These are phyloP conservation scores for Agrilus mali DNA, from an alignment of 2,888 invertebrate species.

Conservation along the genomic window DNA sequence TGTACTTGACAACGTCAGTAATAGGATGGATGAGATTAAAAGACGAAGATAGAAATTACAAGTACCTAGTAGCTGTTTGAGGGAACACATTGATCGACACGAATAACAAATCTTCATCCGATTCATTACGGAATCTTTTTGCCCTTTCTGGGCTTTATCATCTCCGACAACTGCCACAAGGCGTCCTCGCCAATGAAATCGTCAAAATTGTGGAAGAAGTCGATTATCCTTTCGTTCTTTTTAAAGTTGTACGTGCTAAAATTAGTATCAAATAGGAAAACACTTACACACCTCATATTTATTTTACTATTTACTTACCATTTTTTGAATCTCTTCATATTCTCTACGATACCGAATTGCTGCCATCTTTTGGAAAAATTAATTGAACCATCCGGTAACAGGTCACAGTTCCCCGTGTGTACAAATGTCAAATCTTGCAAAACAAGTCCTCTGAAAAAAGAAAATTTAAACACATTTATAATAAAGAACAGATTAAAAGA, in stretches of 20 bases:
- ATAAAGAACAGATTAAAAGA: not conserved
- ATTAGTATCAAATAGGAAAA: constrained; percentile 6
- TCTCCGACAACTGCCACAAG: constrained; percentile 97
- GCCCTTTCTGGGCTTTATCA: constrained; percentile 80
- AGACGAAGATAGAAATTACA: too few relatives aligned
- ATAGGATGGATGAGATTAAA: too few relatives aligned
- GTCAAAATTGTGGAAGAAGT: constrained; percentile 94
- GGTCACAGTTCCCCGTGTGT: constrained; percentile 92
- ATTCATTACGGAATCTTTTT: constrained; percentile 30
- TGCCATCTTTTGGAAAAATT: constrained; percentile 99
- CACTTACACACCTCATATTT: not conserved
- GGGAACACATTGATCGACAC: too few relatives aligned
- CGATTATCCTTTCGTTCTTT: constrained; percentile 85
- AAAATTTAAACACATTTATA: not conserved
- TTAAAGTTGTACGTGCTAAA: constrained; percentile 82
- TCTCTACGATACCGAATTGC: constrained; percentile 95
- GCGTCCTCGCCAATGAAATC: constrained; percentile 93
- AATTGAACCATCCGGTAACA: constrained; percentile 72
- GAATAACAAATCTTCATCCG: too few relatives aligned
- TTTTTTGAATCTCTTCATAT: constrained; percentile 95
- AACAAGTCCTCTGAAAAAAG: constrained; percentile 71
- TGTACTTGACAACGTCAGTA: too few relatives aligned
- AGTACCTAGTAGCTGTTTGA: too few relatives aligned
- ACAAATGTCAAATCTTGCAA: constrained; percentile 98
- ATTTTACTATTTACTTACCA: constrained; percentile 48